Conservation (phyloP, 2,797 vertebrate species). For the Periparus ater region DNA sequence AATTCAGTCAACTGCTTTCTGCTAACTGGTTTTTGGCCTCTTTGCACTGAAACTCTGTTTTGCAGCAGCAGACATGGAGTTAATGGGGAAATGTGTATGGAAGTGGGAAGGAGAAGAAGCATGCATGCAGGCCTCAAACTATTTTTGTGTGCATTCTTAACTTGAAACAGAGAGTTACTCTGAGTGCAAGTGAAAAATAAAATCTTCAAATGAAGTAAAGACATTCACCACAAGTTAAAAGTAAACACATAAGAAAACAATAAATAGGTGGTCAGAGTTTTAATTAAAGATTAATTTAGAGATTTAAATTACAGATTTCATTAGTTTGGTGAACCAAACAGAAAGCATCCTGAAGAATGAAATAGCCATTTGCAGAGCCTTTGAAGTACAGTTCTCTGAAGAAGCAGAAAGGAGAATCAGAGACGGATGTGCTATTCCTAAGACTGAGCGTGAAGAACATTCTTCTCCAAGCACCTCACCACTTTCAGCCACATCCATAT, state of each 20-base stretch:
- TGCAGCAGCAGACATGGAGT: not conserved
- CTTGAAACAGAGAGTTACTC: not conserved
- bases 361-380: not conserved
- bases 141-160: not conserved
- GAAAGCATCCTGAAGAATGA: not conserved
- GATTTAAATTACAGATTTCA: not conserved
- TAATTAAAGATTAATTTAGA: not conserved
- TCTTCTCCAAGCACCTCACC: not conserved
- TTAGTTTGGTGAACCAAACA: not conserved
- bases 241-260: not conserved
- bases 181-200: not conserved
- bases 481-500: not conserved
- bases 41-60: not conserved
- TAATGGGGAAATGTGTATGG: not conserved
- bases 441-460: not conserved
- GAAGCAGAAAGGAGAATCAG: not conserved
- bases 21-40: not conserved
- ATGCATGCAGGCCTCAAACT: not conserved
- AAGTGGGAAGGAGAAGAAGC: constrained; percentile 7
- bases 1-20: not conserved
- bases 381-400: not conserved
- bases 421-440: not conserved
- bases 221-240: not conserved
- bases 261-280: not conserved
- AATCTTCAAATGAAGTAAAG: not conserved